phyloP scores from a whole-genome alignment of 2,113 vertebrate genomes.

The human region DNA sequence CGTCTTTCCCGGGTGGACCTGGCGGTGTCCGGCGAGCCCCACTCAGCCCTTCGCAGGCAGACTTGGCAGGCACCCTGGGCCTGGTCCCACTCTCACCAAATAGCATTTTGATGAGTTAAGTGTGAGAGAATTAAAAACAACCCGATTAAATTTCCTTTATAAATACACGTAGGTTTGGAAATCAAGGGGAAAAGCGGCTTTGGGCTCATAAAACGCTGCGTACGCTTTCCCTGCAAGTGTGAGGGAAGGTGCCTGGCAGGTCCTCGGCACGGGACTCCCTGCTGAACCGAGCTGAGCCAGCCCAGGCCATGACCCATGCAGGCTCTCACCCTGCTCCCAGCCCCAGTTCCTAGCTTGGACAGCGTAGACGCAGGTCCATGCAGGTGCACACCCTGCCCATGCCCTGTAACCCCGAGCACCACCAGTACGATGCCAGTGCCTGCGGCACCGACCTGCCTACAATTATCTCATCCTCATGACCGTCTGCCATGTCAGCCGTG shows the following conservation, averaged over 20 bases:
- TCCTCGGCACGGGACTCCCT: not conserved
- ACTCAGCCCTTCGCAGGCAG: fast-evolving
- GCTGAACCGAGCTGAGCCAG: fast-evolving
- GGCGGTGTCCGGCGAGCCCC: fast-evolving
- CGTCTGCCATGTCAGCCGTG: fast-evolving
- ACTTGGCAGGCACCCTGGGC: not conserved
- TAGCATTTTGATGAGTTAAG: conserved; percentile 76
- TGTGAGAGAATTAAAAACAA: conserved; percentile 74
- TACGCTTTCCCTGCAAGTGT: not conserved
- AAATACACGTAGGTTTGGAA: conserved; percentile 47
- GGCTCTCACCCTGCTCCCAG: too few species aligned
- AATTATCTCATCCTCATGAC: fast-evolving
- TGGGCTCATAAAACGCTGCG: not conserved
- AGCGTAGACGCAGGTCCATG: fast-evolving
- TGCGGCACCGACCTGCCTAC: fast-evolving
- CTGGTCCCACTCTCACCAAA: conserved; percentile 23
- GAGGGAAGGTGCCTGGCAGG: not conserved
- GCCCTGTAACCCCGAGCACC: too few species aligned
- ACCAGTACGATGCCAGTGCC: fast-evolving
- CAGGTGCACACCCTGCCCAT: not conserved
- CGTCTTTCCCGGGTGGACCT: not conserved
- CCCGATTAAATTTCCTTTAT: conserved; percentile 67
- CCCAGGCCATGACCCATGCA: not conserved
- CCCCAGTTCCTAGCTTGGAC: too few species aligned
- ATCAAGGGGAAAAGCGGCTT: conserved; percentile 20